Evolutionary conservation across 2,888 invertebrate genomes (phyloP).

Genomic region (Tinea pellionella): DNA sequence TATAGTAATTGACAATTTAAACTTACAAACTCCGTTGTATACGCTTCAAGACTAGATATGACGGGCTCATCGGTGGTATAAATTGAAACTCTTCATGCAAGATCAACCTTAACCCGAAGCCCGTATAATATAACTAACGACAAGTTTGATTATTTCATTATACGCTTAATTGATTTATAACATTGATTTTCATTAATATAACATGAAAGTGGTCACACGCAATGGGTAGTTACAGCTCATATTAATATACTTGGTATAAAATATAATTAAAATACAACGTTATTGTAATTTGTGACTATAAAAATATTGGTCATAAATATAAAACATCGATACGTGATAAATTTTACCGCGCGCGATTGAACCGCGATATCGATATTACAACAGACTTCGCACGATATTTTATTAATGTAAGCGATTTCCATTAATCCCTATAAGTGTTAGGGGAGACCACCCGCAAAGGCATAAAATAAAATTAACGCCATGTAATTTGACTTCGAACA

Average conservation of each 20-base stretch:
- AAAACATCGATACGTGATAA: neutral
- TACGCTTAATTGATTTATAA: neutral
- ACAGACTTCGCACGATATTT: constrained; percentile 10
- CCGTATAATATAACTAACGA: neutral
- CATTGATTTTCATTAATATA: neutral
- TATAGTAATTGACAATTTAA: neutral
- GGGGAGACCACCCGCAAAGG: constrained; percentile 35
- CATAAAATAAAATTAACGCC: constrained; percentile 29
- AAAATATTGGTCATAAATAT: neutral
- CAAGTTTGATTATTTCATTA: neutral
- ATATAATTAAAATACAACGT: neutral
- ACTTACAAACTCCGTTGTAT: neutral
- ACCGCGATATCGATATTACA: neutral
- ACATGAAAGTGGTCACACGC: no score
- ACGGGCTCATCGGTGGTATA: neutral
- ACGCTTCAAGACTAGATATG: neutral
- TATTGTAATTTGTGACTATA: neutral
- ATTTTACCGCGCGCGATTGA: constrained; percentile 1
- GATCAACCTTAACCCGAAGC: neutral
- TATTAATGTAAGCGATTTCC: neutral
- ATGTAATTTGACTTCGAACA: constrained; percentile 29
- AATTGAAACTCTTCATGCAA: constrained; percentile 6
- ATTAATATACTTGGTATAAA: neutral
- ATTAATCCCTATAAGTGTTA: constrained; percentile 11
- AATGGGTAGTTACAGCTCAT: no score